Evolutionary conservation across 1,140 invertebrate species (phyloP), one percentile per base, ranked within the genome.

Genomic region (Lepidurus couesii): DNA sequence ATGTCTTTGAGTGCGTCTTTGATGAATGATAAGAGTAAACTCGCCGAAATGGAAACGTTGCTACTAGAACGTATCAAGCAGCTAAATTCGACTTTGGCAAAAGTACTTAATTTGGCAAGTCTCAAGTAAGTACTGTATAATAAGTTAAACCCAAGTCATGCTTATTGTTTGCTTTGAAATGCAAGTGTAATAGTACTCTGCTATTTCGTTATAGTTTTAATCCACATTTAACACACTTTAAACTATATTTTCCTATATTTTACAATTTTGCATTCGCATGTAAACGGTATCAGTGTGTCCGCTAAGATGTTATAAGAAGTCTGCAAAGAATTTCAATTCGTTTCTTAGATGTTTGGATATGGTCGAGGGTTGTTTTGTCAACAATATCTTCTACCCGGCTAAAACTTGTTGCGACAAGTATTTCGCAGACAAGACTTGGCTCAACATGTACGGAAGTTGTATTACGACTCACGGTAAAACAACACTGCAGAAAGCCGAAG

Each of bases 361-460:
- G 53, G 21, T 65, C 16, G 6, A n/a, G 53, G 4, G 8, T 1
- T 65, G 53, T 65, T n/a, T 5, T 65, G 6, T 65, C 9, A 13
- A 65, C 16, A 65, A 7, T 21, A 65, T 13, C 1, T 65, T 65
- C 21, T 65, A 65, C 21, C 0, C 53, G 9, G 53, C 9, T 65
- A 21, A 65, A 6, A 7, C 6, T 16, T 65, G 53, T 21, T 65
- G 53, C 21, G 16, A 65, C 16, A 65, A 2, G 13, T 65, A n/a
- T 65, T 65, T 65, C 13, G 53, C 13, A 13, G 21, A 65, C 53
- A 65, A 65, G 53, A 65, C 53, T 65, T 65, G 53, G 53, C 0
- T 65, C 53, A 65, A 65, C 21, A 7, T 65, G 53, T 65, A 65
- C n/a, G 53, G 53, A 65, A 65, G 53, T 21, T 65, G 53, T 21